Evolutionary conservation across 2,113 vertebrate species (phyloP).

Genomic region (Salvelinus alpinus): DNA sequence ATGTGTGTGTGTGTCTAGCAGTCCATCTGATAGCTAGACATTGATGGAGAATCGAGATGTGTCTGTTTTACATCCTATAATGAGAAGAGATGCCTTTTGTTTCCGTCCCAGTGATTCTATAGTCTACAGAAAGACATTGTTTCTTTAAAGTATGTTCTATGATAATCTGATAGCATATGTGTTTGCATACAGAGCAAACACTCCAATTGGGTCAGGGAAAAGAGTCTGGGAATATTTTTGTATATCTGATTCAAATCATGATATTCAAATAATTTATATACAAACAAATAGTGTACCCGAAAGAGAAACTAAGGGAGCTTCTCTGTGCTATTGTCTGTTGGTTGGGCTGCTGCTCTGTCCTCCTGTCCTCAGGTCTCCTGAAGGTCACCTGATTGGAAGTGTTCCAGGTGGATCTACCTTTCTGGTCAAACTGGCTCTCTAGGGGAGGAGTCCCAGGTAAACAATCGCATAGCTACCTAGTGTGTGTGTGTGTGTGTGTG

Average conservation of each 20-base stretch:
- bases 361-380: background rate
- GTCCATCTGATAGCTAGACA: slow-evolving; percentile 34
- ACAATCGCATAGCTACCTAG: background rate
- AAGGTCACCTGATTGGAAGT: background rate
- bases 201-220: background rate
- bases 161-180: background rate
- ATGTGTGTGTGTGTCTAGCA: slow-evolving; percentile 1
- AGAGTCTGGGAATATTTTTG: background rate
- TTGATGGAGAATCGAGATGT: slow-evolving; percentile 2
- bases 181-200: background rate
- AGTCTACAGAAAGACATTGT: background rate
- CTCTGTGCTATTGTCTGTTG: background rate
- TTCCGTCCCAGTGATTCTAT: background rate
- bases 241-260: background rate
- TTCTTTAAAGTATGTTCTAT: background rate
- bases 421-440: background rate
- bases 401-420: background rate
- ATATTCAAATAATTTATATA: background rate
- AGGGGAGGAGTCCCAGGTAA: background rate
- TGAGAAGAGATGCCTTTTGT: slow-evolving; percentile 34
- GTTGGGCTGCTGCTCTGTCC: background rate
- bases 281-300: background rate
- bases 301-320: background rate
- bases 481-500: background rate
- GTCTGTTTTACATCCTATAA: slow-evolving; percentile 36